Conservation (phyloP, 2,113 vertebrate species). For the Eolophus roseicapilla region DNA sequence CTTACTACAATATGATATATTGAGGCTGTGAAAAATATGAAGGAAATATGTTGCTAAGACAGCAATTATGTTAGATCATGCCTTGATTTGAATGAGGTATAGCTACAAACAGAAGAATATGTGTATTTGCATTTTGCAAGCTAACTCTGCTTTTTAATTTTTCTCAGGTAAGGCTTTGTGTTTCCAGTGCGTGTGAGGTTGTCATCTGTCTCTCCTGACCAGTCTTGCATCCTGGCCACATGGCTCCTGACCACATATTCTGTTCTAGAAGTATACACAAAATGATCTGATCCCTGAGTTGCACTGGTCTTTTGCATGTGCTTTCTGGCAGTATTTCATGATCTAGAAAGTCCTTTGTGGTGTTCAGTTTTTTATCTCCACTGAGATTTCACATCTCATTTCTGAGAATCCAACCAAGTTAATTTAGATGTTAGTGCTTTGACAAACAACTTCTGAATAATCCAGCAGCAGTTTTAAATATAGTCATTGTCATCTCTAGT, state of each 20-base stretch:
- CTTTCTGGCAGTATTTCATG: not conserved
- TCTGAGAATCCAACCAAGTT: constrained; percentile 50
- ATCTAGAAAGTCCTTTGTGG: not conserved
- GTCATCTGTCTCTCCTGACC: not conserved
- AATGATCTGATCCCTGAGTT: not conserved
- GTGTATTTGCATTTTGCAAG: not conserved
- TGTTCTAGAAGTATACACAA: not conserved
- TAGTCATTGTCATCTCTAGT: not conserved
- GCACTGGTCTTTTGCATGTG: not conserved
- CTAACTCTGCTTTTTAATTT: not conserved
- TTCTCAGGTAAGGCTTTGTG: not conserved
- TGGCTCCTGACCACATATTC: not conserved
- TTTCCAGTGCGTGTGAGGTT: not conserved
- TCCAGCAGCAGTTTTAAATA: not conserved
- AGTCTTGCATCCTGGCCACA: not conserved
- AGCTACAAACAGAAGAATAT: not conserved
- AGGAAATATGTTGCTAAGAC: not conserved
- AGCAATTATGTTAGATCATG: not conserved
- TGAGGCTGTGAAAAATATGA: not conserved
- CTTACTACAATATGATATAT: not conserved
- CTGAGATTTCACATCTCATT: constrained; percentile 13
- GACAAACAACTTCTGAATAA: not conserved
- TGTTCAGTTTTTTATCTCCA: constrained; percentile 4
- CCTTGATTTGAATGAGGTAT: not conserved
- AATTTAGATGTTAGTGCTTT: not conserved